phyloP scores from a whole-genome alignment of 2,797 vertebrate species.

The Cyclura pinguis region DNA sequence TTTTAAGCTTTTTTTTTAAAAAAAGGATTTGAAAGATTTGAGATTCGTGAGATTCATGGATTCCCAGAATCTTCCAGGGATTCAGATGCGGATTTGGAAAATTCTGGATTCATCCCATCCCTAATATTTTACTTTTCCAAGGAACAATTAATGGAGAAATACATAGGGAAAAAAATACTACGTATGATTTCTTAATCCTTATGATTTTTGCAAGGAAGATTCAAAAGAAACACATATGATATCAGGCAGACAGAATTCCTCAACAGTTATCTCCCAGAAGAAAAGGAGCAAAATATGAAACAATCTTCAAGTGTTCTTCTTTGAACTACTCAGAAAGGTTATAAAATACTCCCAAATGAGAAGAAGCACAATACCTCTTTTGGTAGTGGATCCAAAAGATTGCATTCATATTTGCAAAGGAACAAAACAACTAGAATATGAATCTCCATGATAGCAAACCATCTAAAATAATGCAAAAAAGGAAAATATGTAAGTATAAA shows the following conservation, averaged over 20 bases:
- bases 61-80: too few relatives aligned
- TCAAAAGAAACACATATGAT: background rate
- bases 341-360: background rate
- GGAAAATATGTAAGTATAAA: too few relatives aligned
- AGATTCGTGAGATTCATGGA: too few relatives aligned
- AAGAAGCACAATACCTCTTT: slow-evolving; percentile 75
- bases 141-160: background rate
- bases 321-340: background rate
- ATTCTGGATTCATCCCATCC: too few relatives aligned
- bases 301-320: background rate
- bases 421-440: slow-evolving; percentile 79
- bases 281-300: background rate
- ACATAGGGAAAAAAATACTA: background rate
- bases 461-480: slow-evolving; percentile 73
- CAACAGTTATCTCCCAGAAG: background rate
- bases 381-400: slow-evolving; percentile 81
- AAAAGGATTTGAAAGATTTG: too few relatives aligned
- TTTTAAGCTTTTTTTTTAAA: too few relatives aligned
- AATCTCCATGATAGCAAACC: slow-evolving; percentile 84
- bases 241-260: background rate
- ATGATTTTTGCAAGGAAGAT: background rate
- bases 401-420: slow-evolving; percentile 83
- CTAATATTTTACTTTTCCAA: background rate
- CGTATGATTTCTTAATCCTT: background rate
- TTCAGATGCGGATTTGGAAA: too few relatives aligned